Conservation (phyloP, 92 coral and sea anemone genomes). For the Porites lobata region DNA sequence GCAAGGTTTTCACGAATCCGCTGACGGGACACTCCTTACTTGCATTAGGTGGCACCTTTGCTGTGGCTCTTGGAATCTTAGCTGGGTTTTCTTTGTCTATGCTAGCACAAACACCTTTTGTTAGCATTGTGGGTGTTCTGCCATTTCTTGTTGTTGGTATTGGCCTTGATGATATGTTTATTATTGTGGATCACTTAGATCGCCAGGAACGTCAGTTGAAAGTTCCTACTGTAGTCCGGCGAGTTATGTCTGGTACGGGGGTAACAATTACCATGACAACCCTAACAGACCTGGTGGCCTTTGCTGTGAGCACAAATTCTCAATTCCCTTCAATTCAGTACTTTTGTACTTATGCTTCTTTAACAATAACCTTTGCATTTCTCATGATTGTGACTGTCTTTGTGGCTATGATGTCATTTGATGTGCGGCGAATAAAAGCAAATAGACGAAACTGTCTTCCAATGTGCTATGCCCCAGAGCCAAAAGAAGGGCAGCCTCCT, state of each 20-base stretch:
- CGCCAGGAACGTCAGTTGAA: conserved; percentile 59
- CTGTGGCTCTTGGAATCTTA: conserved; percentile 77
- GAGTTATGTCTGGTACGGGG: conserved; percentile 84
- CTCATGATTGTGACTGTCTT: conserved; percentile 61
- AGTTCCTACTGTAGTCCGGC: conserved; percentile 64
- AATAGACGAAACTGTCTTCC: conserved; percentile 68
- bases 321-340: conserved; percentile 69
- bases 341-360: conserved; percentile 67
- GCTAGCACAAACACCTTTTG: conserved; percentile 68
- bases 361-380: conserved; percentile 60
- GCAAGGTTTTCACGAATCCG: conserved; percentile 72
- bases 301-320: conserved; percentile 81
- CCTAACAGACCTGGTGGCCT: conserved; percentile 83
- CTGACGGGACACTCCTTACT: conserved; percentile 80
- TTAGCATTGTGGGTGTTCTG: conserved; percentile 77
- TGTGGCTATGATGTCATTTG: conserved; percentile 69
- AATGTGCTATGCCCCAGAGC: conserved; percentile 57
- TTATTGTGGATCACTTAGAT: conserved; percentile 77
- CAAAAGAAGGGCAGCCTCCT: conserved; percentile 57
- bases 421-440: conserved; percentile 67
- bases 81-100: conserved; percentile 78
- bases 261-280: conserved; percentile 85
- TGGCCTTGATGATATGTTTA: conserved; percentile 91
- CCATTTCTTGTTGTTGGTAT: conserved; percentile 87
- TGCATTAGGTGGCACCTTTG: conserved; percentile 66